Percentiles rank a stretch among this genome's conserved stretches.
Evolutionary conservation across 2,888 invertebrate genomes (phyloP).

Genomic region (Ochropleura plecta): DNA sequence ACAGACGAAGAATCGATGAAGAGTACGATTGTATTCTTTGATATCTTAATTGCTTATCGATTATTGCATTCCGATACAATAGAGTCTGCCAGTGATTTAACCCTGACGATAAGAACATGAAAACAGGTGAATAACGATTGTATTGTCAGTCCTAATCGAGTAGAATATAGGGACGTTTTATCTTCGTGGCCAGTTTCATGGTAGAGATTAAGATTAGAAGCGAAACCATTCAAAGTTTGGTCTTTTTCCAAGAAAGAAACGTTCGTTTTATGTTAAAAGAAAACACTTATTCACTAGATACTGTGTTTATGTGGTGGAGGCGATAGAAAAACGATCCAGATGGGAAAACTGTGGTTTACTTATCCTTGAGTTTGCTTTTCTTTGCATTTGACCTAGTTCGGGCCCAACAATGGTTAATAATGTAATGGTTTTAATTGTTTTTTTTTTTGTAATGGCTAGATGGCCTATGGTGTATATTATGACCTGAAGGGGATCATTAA

Average conservation of each 20-base stretch:
- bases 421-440: too few relatives aligned
- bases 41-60: slow-evolving; percentile 79
- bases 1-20: slow-evolving; percentile 69
- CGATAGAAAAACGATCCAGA: slow-evolving; percentile 43
- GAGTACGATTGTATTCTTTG: slow-evolving; percentile 72
- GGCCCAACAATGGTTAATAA: slow-evolving; percentile 23
- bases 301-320: slow-evolving; percentile 37
- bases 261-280: slow-evolving; percentile 35
- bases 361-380: slow-evolving; percentile 43
- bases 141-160: slow-evolving; percentile 10
- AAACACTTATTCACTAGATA: slow-evolving; percentile 39
- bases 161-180: slow-evolving; percentile 4
- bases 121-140: slow-evolving; percentile 53
- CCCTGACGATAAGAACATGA: slow-evolving; percentile 53
- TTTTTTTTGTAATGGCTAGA: not conserved
- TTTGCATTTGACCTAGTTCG: slow-evolving; percentile 37
- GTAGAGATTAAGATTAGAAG: slow-evolving; percentile 13
- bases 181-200: slow-evolving; percentile 9
- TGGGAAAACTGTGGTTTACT: slow-evolving; percentile 24
- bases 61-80: slow-evolving; percentile 75
- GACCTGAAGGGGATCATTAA: not conserved
- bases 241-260: slow-evolving; percentile 38
- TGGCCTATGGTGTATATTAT: not conserved
- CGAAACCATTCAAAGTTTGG: slow-evolving; percentile 19
- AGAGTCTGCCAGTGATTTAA: slow-evolving; percentile 67